Evolutionary conservation across 2,888 invertebrate genomes (phyloP).

Genomic region (Lasioglossum lativentre): DNA sequence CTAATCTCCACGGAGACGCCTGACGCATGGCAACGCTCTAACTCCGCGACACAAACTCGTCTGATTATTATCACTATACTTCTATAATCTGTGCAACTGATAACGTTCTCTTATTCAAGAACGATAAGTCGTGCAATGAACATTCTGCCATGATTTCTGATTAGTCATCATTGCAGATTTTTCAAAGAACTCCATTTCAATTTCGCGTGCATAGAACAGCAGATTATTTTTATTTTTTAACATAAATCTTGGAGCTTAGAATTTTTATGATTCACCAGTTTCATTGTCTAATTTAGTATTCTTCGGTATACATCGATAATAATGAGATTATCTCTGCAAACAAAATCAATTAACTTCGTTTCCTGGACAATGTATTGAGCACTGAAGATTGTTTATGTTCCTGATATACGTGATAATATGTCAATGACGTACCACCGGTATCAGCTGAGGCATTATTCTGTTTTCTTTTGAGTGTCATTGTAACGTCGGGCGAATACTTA

Average conservation of each 20-base stretch:
- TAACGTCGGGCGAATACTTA: no score
- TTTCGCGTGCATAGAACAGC: no score
- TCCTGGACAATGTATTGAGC: not conserved
- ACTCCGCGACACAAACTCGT: not conserved
- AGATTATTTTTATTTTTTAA: no score
- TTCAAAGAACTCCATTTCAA: no score
- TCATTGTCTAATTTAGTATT: not conserved
- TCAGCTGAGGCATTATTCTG: not conserved
- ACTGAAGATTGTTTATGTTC: not conserved
- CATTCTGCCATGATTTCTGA: no score
- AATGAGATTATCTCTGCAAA: not conserved
- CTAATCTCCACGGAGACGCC: slow-evolving; percentile 55
- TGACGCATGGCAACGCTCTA: slow-evolving; percentile 40
- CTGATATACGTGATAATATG: not conserved
- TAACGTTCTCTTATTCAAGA: not conserved
- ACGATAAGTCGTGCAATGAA: no score
- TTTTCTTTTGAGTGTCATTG: no score
- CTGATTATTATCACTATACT: not conserved
- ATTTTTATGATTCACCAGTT: no score
- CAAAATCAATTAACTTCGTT: not conserved
- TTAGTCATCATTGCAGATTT: no score
- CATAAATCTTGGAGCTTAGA: no score
- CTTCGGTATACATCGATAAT: not conserved
- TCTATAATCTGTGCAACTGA: not conserved
- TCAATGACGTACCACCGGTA: not conserved